Evolutionary conservation across 2,797 vertebrate species (phyloP).

Genomic region (Orientallactaga sibirica): DNA sequence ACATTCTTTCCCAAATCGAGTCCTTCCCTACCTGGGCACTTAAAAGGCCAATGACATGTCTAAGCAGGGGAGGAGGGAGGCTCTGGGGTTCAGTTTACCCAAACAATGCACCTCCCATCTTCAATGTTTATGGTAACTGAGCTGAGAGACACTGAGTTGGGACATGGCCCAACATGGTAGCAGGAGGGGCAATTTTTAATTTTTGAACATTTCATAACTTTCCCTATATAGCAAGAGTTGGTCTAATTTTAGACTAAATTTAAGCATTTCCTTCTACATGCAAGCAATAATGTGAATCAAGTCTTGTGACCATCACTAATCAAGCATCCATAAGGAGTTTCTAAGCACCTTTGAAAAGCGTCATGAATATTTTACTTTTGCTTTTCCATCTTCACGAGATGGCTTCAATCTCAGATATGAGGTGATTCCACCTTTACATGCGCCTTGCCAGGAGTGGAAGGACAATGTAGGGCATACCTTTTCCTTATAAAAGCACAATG

Average conservation of each 20-base stretch:
- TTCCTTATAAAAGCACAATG: background rate
- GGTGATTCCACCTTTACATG: background rate
- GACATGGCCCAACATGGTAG: fast-evolving
- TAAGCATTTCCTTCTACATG: background rate
- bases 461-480: background rate
- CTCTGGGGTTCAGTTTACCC: background rate
- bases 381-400: background rate
- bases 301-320: background rate
- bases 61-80: background rate
- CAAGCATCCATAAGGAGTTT: background rate
- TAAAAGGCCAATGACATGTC: background rate
- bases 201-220: background rate
- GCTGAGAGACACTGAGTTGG: background rate
- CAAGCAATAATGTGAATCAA: background rate
- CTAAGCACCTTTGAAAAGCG: background rate
- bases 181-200: background rate
- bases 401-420: background rate
- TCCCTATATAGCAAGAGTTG: background rate
- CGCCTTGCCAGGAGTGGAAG: background rate
- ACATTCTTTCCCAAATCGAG: background rate
- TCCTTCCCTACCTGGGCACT: background rate
- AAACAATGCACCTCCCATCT: background rate
- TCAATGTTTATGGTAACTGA: background rate
- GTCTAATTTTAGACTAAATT: background rate
- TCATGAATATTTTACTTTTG: background rate